These are phyloP conservation scores for Phallusia fumigata DNA, from an alignment of 23 tunicate genomes.

Conservation along the genomic window DNA sequence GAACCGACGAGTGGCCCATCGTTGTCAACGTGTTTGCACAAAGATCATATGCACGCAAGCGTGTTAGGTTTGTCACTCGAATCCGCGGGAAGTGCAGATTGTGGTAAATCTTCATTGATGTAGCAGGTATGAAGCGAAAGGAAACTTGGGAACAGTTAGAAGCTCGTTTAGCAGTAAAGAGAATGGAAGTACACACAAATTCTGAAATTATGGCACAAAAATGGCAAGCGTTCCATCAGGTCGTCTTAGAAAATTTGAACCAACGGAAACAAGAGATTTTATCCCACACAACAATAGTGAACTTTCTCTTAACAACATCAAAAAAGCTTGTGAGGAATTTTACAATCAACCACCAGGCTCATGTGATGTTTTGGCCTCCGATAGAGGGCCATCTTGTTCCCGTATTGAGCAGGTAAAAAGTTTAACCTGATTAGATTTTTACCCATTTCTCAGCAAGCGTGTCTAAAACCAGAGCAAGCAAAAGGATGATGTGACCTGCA, in stretches of 20 bases:
- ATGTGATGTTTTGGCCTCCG: constrained; percentile 37
- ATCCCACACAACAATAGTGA: background rate
- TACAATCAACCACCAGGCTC: constrained; percentile 8
- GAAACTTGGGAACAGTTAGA: constrained; percentile 13
- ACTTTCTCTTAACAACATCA: constrained; percentile 5
- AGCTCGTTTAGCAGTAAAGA: background rate
- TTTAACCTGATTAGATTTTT: background rate
- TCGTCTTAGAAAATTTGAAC: constrained; percentile 10
- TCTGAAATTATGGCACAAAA: constrained; percentile 27
- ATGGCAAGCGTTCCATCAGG: constrained; percentile 30
- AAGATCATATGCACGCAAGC: too few species aligned
- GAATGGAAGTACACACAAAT: background rate
- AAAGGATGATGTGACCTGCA: too few species aligned
- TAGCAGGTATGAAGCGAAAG: constrained; percentile 4
- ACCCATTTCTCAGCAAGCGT: background rate
- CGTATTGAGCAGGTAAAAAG: constrained; percentile 21
- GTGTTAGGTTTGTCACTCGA: too few species aligned
- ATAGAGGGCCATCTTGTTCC: constrained; percentile 29
- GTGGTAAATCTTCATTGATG: too few species aligned
- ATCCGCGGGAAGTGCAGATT: too few species aligned
- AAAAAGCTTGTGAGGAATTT: constrained; percentile 17
- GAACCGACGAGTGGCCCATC: too few species aligned
- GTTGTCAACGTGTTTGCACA: too few species aligned
- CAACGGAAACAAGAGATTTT: constrained; percentile 16
- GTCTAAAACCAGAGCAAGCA: background rate